phyloP scores from a whole-genome alignment of 2,113 vertebrate genomes.

The Hydropotes inermis region DNA sequence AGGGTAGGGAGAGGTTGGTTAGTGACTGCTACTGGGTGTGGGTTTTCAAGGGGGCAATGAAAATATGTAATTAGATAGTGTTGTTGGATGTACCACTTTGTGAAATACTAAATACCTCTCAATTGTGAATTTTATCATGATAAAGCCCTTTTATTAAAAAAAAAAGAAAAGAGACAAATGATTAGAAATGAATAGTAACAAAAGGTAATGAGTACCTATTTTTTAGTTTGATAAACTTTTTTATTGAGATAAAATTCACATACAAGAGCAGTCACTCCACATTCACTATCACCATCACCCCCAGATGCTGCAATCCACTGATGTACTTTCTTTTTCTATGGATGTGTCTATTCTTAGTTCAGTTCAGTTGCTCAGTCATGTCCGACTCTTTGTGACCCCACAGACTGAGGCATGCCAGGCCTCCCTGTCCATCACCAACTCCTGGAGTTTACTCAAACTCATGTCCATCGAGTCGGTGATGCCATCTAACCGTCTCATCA shows the following conservation, averaged over 20 bases:
- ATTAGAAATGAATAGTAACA: background rate
- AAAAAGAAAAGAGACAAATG: background rate
- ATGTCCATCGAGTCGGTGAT: background rate
- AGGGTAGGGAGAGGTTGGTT: background rate
- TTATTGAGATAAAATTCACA: background rate
- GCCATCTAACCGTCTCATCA: background rate
- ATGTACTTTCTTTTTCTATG: background rate
- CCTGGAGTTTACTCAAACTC: background rate
- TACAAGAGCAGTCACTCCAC: background rate
- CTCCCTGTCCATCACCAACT: background rate
- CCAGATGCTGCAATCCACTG: background rate
- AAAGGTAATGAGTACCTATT: background rate
- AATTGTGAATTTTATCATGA: background rate
- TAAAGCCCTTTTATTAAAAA: background rate
- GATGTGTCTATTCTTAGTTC: background rate
- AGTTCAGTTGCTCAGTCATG: rapidly evolving
- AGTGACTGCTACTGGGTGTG: background rate
- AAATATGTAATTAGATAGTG: background rate
- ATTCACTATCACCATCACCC: background rate
- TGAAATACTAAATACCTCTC: background rate
- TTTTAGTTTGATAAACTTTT: background rate
- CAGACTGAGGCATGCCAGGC: background rate
- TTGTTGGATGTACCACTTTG: background rate
- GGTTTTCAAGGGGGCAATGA: background rate
- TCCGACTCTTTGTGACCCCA: background rate